Percentiles rank a stretch among this genome's conserved stretches.
Evolutionary conservation across 2,888 invertebrate species (phyloP).

Genomic region (Odontomyia ornata): DNA sequence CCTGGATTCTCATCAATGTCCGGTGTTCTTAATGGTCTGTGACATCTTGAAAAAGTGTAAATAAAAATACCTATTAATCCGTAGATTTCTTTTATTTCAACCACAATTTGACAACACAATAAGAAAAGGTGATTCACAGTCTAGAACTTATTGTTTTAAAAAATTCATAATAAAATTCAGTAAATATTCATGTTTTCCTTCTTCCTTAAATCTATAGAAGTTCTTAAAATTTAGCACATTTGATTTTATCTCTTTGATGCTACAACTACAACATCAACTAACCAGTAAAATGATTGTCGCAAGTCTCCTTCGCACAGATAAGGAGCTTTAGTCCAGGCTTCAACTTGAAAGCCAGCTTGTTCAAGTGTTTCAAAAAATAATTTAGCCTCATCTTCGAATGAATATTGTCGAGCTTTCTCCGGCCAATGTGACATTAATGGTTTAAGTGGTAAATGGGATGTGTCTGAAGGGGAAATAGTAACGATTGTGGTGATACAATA

Average conservation of each 20-base stretch:
- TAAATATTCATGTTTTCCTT: background rate
- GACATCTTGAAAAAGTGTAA: too few species aligned
- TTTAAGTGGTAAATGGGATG: constrained; percentile 68
- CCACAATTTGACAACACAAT: constrained; percentile 14
- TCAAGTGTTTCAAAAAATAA: constrained; percentile 72
- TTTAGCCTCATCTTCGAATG: constrained; percentile 82
- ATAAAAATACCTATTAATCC: too few species aligned
- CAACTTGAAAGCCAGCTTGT: constrained; percentile 75
- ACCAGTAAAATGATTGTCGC: constrained; percentile 88
- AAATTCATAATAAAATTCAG: constrained; percentile 10
- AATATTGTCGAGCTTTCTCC: constrained; percentile 70
- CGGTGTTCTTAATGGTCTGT: too few species aligned
- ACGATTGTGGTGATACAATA: constrained; percentile 4
- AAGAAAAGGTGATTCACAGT: constrained; percentile 22
- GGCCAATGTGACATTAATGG: constrained; percentile 67
- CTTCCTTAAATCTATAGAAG: background rate
- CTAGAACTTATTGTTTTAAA: background rate
- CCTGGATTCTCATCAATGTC: too few species aligned
- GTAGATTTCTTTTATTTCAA: constrained; percentile 11
- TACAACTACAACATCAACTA: constrained; percentile 90
- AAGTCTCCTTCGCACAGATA: constrained; percentile 98
- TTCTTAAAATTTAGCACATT: constrained; percentile 42
- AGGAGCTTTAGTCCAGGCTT: constrained; percentile 89
- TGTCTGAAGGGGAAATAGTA: constrained; percentile 62
- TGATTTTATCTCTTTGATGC: constrained; percentile 65